Evolutionary conservation across 2,797 vertebrate genomes (phyloP), one percentile per base, ranked within the genome.

Genomic region (Sebastes variabilis): DNA sequence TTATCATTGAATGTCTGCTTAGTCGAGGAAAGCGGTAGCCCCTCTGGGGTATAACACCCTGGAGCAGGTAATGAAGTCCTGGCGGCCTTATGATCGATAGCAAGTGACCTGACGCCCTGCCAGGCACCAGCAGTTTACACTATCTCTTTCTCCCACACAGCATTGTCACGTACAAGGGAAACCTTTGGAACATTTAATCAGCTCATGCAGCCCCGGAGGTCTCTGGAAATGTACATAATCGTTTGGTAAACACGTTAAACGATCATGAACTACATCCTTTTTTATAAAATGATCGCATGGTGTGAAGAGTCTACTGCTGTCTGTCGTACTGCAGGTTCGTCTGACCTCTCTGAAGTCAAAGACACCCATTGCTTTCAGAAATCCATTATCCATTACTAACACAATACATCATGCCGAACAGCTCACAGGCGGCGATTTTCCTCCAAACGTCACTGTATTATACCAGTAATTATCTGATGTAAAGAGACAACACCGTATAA

Each of bases 1-100:
- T 85, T 88, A 86, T 95, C 86, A 94, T 91, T 94, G 88, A 94
- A 94, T 92, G 92, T 95, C 92, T 96, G 94, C 95, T 95, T 94
- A 92, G 92, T 92, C 71, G 59, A 89, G 87, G 89, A 92, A 94
- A 94, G 85, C 34, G 8, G 79, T 64, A 82, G 76, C 88, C 77
- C 91, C 88, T 85, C 78, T 79, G 75, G 88, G 89, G 83, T 83
- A 80, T 79, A 64, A 91, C 86, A 91, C 87, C 86, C 85, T 16
- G 60, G 81, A 77, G 86, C 88, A 88, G 85, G 90, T 93, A 94
- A 95, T 95, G 88, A 94, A 95, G 92, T 94, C 86, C 86, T 87
- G 80, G 88, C 82, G 29, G 79, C 80, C 77, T 87, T 60, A 42
- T 85, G 77, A 93, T 95, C 93, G 24, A 94, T 95, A 91, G 42